These are phyloP conservation scores for Prionailurus bengalensis DNA, from an alignment of 2,113 vertebrate genomes.

Conservation along the genomic window DNA sequence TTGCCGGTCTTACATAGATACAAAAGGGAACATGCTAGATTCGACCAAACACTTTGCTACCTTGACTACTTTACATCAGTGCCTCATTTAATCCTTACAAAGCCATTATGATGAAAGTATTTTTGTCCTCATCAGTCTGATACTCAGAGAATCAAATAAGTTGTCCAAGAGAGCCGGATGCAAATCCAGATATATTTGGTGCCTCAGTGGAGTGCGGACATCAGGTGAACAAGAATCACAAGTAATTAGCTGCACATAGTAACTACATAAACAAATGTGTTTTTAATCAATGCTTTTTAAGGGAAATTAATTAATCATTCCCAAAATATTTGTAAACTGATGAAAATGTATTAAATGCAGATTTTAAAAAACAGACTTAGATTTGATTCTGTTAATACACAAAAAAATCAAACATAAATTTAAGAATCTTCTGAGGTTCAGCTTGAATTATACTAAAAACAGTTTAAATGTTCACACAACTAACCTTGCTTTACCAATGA, in stretches of 20 bases:
- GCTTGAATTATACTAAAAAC: conserved; percentile 13
- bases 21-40: neutral
- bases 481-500: conserved; percentile 2
- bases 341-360: neutral
- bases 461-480: conserved; percentile 1
- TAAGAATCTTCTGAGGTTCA: conserved; percentile 9
- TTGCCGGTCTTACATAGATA: neutral
- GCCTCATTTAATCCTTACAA: neutral
- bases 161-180: neutral
- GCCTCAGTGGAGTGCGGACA: neutral
- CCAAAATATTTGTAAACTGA: conserved; percentile 60
- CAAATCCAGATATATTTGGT: neutral
- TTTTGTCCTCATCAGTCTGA: neutral
- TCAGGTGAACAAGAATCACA: neutral
- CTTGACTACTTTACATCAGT: neutral
- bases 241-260: neutral
- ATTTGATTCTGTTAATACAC: conserved; percentile 4
- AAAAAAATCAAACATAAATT: neutral
- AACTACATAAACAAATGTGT: neutral
- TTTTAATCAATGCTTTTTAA: neutral
- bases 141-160: neutral
- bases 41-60: neutral
- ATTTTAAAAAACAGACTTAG: neutral
- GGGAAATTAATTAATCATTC: neutral
- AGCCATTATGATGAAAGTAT: neutral